Base-by-base conservation (phyloP, 1,140 invertebrate genomes). In the Calliopsis andreniformis region DNA sequence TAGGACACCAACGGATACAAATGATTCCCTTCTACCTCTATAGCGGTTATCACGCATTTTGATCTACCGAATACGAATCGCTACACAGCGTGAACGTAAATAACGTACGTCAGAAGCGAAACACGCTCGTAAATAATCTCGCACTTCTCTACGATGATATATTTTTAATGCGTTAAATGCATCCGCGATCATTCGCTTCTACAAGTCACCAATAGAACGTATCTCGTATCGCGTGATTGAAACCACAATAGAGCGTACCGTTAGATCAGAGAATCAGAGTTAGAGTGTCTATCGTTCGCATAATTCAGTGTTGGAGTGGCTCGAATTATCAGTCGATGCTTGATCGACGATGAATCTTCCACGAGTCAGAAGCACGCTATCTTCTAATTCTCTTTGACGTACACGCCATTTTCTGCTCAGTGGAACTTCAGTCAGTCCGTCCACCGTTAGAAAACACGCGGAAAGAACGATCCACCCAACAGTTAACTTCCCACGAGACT, bases 41-140 rank as follows among this genome's bases (percentile, higher is more conserved):
- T 47, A 47, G 30, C 49, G 32, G 20, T 67, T 55, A 39, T 67
- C 49, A n/a, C 64, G 35, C 18, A 53, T 67, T 35, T 55, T 20
- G 32, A 53, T 39, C 63, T 30, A 25, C 7, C 32, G 32, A n/a
- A 14, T 56, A 20, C 55, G 18, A 56, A 32, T 56, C 55, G 12
- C 14, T 56, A 56, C 16, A 23, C 32, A 18, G 10, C 23, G 20
- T 25, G 10, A 62, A n/a, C 39, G 23, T 23, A 23, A 43, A 43
- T 28, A 28, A 43, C 23, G 23, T 4, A n/a, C 25, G 6, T 1
- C 28, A 56, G 55, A 35, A 56, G 20, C 55, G 35, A 56, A 18
- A n/a, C 55, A 30, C 30, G 55, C 18, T n/a, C 28, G 18, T 56
- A 56, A 18, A 56, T 39, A 23, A 42, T 59, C 10, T 39, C 32